Conservation (phyloP, 2,797 vertebrate genomes). For the Hyperoplus immaculatus region DNA sequence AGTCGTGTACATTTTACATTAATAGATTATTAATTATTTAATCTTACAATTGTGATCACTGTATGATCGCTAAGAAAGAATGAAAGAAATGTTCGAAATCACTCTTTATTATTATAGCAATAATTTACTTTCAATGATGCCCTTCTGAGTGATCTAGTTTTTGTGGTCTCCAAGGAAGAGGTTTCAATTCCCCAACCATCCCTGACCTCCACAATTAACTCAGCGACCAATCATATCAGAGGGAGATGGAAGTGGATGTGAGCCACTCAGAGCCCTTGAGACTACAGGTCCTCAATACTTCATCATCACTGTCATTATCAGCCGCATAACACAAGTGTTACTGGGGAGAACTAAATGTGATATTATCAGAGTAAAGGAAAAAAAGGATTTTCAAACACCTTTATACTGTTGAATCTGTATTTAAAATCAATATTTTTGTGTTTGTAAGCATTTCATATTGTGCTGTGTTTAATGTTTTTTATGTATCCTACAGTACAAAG, state of each 20-base stretch:
- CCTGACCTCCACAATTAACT: conserved; percentile 80
- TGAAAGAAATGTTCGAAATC: conserved; percentile 38
- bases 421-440: not conserved
- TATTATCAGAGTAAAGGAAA: conserved; percentile 2
- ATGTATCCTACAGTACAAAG: not conserved
- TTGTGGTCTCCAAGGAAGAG: conserved; percentile 71
- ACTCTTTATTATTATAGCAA: conserved; percentile 46
- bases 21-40: conserved; percentile 1
- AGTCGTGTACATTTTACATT: not conserved
- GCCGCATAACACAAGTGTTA: conserved; percentile 55
- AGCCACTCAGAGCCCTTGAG: conserved; percentile 75
- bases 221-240: conserved; percentile 75
- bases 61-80: conserved; percentile 16
- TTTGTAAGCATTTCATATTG: not conserved
- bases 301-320: conserved; percentile 67
- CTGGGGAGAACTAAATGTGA: conserved; percentile 32
- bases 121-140: conserved; percentile 68
- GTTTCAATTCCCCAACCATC: conserved; percentile 72
- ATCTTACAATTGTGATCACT: conserved; percentile 15
- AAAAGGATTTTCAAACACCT: not conserved
- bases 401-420: not conserved
- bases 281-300: conserved; percentile 77
- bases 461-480: not conserved
- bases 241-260: conserved; percentile 68
- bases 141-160: conserved; percentile 79